These are phyloP conservation scores for Chloromyia formosa DNA, from an alignment of 2,888 invertebrate species.

Conservation along the genomic window DNA sequence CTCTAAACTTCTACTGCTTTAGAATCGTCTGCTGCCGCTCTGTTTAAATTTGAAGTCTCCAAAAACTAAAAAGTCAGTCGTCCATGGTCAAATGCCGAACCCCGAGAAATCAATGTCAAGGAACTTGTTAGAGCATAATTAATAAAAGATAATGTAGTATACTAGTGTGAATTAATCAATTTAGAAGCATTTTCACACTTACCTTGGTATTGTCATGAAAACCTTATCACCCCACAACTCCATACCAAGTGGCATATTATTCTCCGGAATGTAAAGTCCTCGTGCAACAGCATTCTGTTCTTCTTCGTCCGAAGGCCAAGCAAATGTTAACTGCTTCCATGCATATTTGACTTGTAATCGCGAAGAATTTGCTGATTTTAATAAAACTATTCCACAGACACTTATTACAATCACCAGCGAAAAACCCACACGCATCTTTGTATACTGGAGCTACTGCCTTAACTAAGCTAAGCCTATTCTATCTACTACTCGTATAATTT, in stretches of 20 bases:
- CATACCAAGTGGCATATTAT: conserved; percentile 77
- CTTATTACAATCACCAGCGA: neutral
- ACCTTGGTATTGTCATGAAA: conserved; percentile 75
- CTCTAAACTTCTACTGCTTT: no score
- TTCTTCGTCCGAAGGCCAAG: conserved; percentile 71
- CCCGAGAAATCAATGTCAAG: neutral
- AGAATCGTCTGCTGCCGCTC: no score
- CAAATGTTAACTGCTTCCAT: conserved; percentile 76
- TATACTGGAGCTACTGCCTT: neutral
- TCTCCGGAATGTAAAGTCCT: conserved; percentile 70
- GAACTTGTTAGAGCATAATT: neutral
- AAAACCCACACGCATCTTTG: neutral
- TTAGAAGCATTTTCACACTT: conserved; percentile 49
- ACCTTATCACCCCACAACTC: conserved; percentile 76
- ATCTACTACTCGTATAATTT: neutral
- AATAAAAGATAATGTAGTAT: neutral
- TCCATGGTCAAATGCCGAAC: neutral
- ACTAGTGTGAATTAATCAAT: no score
- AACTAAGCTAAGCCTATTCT: neutral
- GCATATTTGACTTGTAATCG: conserved; percentile 72
- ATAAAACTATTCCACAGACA: conserved; percentile 13
- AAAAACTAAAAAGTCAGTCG: neutral
- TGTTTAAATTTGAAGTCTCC: no score
- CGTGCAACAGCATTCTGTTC: conserved; percentile 69
- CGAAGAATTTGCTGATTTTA: conserved; percentile 56